A percentile compares a stretch with the other conserved stretches of the same genome.
phyloP scores from a whole-genome alignment of 2,888 invertebrate species.

The Magallana nippona region DNA sequence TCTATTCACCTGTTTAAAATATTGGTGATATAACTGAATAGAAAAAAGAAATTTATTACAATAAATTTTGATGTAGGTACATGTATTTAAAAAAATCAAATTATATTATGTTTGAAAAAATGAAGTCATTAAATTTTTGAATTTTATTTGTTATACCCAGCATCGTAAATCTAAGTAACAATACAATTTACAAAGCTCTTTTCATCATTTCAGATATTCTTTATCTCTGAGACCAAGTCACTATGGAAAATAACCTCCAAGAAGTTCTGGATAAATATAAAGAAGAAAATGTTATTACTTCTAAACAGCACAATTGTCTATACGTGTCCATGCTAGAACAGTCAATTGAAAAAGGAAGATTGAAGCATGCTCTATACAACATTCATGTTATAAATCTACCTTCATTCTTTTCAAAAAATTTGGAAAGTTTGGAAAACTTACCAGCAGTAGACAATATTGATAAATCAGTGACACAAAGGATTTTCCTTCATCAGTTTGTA shows the following conservation, averaged over 20 bases:
- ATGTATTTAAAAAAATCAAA: too few relatives aligned
- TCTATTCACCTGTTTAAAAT: too few relatives aligned
- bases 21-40: too few relatives aligned
- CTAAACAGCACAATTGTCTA: neutral
- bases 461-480: neutral
- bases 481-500: slow-evolving; percentile 7
- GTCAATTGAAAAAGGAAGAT: neutral
- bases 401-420: neutral
- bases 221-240: too few relatives aligned
- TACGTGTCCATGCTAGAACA: neutral
- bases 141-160: too few relatives aligned
- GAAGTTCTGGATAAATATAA: neutral
- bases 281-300: neutral
- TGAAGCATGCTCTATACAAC: neutral
- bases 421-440: neutral
- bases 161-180: too few relatives aligned
- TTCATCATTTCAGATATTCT: neutral
- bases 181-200: too few relatives aligned
- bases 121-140: too few relatives aligned
- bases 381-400: neutral
- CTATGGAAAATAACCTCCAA: neutral
- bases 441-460: neutral
- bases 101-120: too few relatives aligned
- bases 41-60: too few relatives aligned
- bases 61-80: too few relatives aligned